phyloP scores from a whole-genome alignment of 1,140 invertebrate genomes.

The Listronotus bonariensis region DNA sequence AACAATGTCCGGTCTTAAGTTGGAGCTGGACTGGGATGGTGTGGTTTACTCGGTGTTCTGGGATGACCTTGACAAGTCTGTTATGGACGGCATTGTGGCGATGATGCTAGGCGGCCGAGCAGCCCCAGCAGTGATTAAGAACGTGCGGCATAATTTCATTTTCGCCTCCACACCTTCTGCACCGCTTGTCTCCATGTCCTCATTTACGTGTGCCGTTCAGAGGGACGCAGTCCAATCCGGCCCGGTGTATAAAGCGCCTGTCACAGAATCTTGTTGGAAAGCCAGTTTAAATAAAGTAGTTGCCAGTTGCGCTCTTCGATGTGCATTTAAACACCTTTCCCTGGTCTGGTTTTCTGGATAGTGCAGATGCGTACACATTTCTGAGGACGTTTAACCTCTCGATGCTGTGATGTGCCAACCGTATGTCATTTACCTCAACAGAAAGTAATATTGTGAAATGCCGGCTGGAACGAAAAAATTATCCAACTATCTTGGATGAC shows the following conservation, averaged over 20 bases:
- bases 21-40: too few relatives aligned
- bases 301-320: slow-evolving; percentile 9
- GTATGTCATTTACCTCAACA: too few relatives aligned
- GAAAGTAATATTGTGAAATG: too few relatives aligned
- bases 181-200: slow-evolving; percentile 37
- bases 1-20: too few relatives aligned
- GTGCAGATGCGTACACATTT: not conserved
- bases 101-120: slow-evolving; percentile 13
- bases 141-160: slow-evolving; percentile 46
- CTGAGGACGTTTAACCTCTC: not conserved
- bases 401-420: not conserved
- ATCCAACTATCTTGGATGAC: too few relatives aligned
- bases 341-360: slow-evolving; percentile 26
- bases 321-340: slow-evolving; percentile 17
- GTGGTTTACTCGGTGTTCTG: too few relatives aligned
- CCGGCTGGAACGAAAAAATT: too few relatives aligned
- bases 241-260: slow-evolving; percentile 55
- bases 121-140: slow-evolving; percentile 44
- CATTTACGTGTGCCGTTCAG: slow-evolving; percentile 43
- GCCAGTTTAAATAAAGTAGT: slow-evolving; percentile 45
- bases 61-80: too few relatives aligned
- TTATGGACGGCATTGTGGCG: too few relatives aligned
- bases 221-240: slow-evolving; percentile 49
- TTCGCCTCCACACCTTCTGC: slow-evolving; percentile 41
- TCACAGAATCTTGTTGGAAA: slow-evolving; percentile 49